These are phyloP conservation scores for Zaprionus davidi DNA, from an alignment of 1,140 invertebrate genomes.

Conservation along the genomic window DNA sequence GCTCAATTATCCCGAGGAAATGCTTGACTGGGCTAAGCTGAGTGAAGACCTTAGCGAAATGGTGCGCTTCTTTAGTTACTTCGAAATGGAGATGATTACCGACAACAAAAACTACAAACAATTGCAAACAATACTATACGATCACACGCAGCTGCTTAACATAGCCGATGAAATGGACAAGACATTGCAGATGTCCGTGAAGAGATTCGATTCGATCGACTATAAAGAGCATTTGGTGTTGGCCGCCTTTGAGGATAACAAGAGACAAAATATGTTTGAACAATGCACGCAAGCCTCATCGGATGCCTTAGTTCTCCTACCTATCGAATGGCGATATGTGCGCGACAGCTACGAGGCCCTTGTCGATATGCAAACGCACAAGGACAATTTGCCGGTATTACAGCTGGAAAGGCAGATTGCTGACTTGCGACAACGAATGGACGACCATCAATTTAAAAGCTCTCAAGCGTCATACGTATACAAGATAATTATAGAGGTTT, in stretches of 20 bases:
- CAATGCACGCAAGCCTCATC: neutral
- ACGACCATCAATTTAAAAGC: neutral
- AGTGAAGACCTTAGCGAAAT: constrained; percentile 32
- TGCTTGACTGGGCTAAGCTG: constrained; percentile 35
- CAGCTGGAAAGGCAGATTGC: constrained; percentile 11
- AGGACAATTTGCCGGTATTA: neutral
- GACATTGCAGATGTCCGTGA: neutral
- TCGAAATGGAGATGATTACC: constrained; percentile 21
- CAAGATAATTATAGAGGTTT: constrained; percentile 1
- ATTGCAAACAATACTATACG: constrained; percentile 12
- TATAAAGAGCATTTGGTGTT: neutral
- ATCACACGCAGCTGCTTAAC: constrained; percentile 27
- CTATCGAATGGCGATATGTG: constrained; percentile 45
- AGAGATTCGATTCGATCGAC: neutral
- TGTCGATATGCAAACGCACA: constrained; percentile 22
- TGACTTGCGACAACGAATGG: neutral
- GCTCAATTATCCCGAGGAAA: neutral
- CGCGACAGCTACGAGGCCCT: constrained; percentile 16
- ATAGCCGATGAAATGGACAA: constrained; percentile 18
- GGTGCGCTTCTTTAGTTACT: constrained; percentile 17
- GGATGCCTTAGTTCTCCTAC: neutral
- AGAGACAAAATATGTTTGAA: neutral
- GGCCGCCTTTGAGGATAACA: neutral
- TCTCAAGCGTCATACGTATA: neutral
- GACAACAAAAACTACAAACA: neutral